Conservation (phyloP, 2,797 vertebrate genomes). For the Borostomias antarcticus region DNA sequence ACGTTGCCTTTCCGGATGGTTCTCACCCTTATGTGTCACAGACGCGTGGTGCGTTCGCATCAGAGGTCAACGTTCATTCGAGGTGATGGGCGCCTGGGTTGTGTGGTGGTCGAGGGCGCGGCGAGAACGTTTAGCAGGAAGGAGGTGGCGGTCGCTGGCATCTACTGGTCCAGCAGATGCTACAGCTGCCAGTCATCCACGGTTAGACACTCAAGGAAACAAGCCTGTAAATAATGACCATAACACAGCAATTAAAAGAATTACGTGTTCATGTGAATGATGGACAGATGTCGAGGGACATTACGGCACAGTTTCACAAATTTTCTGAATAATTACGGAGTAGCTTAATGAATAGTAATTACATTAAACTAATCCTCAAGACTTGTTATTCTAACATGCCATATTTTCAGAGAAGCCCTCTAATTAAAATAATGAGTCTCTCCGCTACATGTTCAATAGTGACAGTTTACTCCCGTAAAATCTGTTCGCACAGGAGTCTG, state of each 20-base stretch:
- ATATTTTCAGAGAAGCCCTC: neutral
- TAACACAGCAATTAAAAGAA: constrained; percentile 33
- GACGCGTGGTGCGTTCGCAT: constrained; percentile 57
- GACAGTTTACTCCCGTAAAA: constrained; percentile 6
- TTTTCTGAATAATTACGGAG: neutral
- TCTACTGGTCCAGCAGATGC: constrained; percentile 41
- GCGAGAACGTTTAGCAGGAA: constrained; percentile 53
- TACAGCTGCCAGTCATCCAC: constrained; percentile 22
- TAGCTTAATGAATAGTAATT: too few species aligned
- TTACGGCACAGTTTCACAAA: neutral
- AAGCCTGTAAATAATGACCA: constrained; percentile 29
- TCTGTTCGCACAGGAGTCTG: neutral
- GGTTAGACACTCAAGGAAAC: neutral
- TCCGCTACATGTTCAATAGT: neutral
- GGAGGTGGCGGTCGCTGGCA: neutral
- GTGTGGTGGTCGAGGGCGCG: constrained; percentile 26
- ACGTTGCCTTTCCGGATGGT: constrained; percentile 70
- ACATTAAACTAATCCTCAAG: too few species aligned
- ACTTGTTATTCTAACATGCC: too few species aligned
- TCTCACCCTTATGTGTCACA: constrained; percentile 74
- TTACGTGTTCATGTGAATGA: constrained; percentile 27
- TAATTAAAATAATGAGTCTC: neutral
- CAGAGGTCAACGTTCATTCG: constrained; percentile 63
- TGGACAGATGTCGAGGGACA: constrained; percentile 37
- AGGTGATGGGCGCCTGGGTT: constrained; percentile 72